Base-by-base conservation (phyloP, 2,113 vertebrate genomes). In the Pachypanchax playfairii region DNA sequence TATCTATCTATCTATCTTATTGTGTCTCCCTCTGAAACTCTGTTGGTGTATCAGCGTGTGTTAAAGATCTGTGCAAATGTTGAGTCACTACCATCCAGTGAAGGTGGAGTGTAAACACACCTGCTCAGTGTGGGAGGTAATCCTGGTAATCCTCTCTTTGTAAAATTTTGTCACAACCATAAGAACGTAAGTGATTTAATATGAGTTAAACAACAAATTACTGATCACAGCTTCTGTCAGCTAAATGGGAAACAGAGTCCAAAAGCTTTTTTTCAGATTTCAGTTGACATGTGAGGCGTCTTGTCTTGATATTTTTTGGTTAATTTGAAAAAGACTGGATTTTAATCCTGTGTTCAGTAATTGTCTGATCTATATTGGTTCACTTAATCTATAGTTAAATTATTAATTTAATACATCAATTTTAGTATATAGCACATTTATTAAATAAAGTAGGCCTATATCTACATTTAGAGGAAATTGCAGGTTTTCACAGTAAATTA, bases 21-120 rank as follows among this genome's bases (percentile, higher is more conserved):
- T n/a, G n/a, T n/a, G n/a, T n/a, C n/a, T n/a, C n/a, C n/a, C n/a
- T n/a, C n/a, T n/a, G n/a, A n/a, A n/a, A n/a, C n/a, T n/a, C n/a
- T n/a, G n/a, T n/a, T n/a, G n/a, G n/a, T 38, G 10, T 31, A 21
- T 41, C 1, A 31, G 33, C 52, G 22, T 24, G 65, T 65, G 58
- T 60, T 35, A 17, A 49, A 58, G 62, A 42, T 54, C 36, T 70
- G 39, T 73, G 31, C 35, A 74, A 55, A 49, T 59, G 65, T 56
- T 81, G 71, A 73, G 42, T 76, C 68, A 73, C 48, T 58, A 17
- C 52, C 35, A 36, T 44, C 42, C 68, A 58, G 43, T 17, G 71
- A 75, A 41, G 39, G 22, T 29, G 41, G 43, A 57, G 70, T 61
- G 71, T 68, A 77, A 84, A 79, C 69, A 79, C 76, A 69, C 66